Evolutionary conservation across 2,113 vertebrate species (phyloP).

Genomic region (Stercorarius parasiticus): DNA sequence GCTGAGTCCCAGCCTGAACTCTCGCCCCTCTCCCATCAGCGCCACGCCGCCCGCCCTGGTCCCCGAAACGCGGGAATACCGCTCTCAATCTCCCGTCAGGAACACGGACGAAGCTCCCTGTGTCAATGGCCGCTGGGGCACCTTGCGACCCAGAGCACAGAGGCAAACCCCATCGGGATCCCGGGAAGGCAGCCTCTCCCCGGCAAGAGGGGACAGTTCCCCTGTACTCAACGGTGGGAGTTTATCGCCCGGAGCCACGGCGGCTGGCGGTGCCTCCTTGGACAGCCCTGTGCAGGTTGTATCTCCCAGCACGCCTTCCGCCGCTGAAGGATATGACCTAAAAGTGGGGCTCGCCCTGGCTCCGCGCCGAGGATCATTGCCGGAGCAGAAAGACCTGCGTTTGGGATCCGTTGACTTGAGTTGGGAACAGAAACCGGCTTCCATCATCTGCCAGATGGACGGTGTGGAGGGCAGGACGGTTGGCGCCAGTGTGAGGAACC

Average conservation of each 20-base stretch:
- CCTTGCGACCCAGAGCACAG: constrained; percentile 84
- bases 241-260: constrained; percentile 79
- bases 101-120: constrained; percentile 90
- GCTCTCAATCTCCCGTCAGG: constrained; percentile 90
- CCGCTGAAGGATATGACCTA: constrained; percentile 68
- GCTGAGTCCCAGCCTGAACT: constrained; percentile 95
- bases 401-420: constrained; percentile 78
- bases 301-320: constrained; percentile 81
- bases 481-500: constrained; percentile 40
- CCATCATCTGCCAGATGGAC: constrained; percentile 54
- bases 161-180: constrained; percentile 78
- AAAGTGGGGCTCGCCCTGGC: constrained; percentile 57
- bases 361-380: constrained; percentile 68
- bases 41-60: constrained; percentile 88
- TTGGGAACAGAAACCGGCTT: constrained; percentile 82
- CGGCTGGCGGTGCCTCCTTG: constrained; percentile 54
- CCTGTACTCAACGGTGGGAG: constrained; percentile 88
- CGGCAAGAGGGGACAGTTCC: constrained; percentile 81
- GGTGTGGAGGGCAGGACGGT: constrained; percentile 66
- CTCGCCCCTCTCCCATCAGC: constrained; percentile 96
- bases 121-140: constrained; percentile 97
- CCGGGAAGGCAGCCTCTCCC: constrained; percentile 90
- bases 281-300: constrained; percentile 85
- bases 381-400: constrained; percentile 77
- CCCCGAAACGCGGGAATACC: constrained; percentile 86